A percentile compares a stretch with the other conserved stretches of the same genome.
Evolutionary conservation across 2,888 invertebrate genomes (phyloP).

Genomic region (Dyspetes luteomarginatus): DNA sequence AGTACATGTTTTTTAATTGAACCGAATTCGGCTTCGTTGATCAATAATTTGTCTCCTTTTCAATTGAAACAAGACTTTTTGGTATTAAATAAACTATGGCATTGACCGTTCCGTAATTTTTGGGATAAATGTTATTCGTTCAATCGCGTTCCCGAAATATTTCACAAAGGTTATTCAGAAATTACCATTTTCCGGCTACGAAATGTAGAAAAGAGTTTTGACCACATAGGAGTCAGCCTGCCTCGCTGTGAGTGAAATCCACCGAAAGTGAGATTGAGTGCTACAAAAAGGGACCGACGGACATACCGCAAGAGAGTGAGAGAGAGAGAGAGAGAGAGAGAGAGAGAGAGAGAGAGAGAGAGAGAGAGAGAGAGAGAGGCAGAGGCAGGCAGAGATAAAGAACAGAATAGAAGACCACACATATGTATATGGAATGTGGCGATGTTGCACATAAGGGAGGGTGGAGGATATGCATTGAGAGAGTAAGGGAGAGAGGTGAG

Average conservation of each 20-base stretch:
- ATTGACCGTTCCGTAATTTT: too few relatives aligned
- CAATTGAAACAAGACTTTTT: too few relatives aligned
- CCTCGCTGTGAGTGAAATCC: conserved; percentile 67
- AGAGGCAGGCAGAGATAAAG: conserved; percentile 65
- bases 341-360: conserved; percentile 64
- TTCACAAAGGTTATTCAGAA: conserved; percentile 13
- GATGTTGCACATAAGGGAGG: conserved; percentile 59
- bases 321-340: conserved; percentile 65
- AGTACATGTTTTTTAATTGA: too few relatives aligned
- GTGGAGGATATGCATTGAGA: conserved; percentile 50
- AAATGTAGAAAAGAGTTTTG: conserved; percentile 26
- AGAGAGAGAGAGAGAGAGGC: conserved; percentile 65
- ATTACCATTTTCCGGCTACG: conserved; percentile 30
- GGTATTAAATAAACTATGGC: too few relatives aligned
- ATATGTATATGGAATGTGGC: conserved; percentile 18
- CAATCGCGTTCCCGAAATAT: conserved; percentile 36
- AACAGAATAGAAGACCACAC: conserved; percentile 60
- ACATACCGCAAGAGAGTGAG: conserved; percentile 66
- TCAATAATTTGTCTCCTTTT: too few relatives aligned
- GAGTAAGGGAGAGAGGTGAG: conserved; percentile 49
- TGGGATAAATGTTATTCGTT: conserved; percentile 17
- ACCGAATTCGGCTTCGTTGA: too few relatives aligned
- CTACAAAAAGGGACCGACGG: too few relatives aligned
- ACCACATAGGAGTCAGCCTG: conserved; percentile 57
- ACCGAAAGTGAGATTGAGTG: too few relatives aligned